A percentile compares a stretch with the other conserved stretches of the same genome.
Conservation (phyloP, 2,888 invertebrate species). For the Luperina nickerlii region DNA sequence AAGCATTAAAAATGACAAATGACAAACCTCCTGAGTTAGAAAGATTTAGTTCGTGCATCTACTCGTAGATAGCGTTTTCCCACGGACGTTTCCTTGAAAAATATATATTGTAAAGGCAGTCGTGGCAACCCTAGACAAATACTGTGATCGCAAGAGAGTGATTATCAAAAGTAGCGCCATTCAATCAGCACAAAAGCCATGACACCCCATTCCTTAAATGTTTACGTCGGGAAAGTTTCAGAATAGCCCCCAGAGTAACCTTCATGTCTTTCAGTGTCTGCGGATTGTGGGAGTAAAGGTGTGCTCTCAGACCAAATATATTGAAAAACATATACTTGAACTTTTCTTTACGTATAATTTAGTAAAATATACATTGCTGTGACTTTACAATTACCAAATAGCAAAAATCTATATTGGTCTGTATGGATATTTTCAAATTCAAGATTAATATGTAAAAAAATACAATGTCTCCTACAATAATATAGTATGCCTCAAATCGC, state of each 20-base stretch:
- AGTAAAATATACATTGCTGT: no score
- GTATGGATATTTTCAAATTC: constrained; percentile 6
- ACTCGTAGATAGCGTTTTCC: constrained; percentile 30
- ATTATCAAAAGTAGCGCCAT: constrained; percentile 65
- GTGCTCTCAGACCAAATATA: constrained; percentile 7
- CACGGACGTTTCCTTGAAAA: constrained; percentile 23
- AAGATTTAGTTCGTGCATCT: constrained; percentile 37
- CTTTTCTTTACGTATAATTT: neutral
- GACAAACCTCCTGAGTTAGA: constrained; percentile 29
- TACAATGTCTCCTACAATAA: constrained; percentile 1
- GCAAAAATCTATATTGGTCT: neutral
- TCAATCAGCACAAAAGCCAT: constrained; percentile 71
- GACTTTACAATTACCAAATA: neutral
- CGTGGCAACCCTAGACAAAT: constrained; percentile 48
- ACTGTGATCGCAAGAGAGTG: constrained; percentile 52
- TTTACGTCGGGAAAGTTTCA: constrained; percentile 77
- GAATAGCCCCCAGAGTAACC: constrained; percentile 63
- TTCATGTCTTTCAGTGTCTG: constrained; percentile 37
- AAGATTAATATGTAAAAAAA: neutral
- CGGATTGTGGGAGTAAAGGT: constrained; percentile 36
- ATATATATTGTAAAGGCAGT: constrained; percentile 3
- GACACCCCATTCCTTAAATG: constrained; percentile 69
- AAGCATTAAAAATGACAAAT: constrained; percentile 50
- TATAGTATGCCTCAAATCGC: constrained; percentile 2
- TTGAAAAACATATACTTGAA: neutral